Evolutionary conservation across 2,797 vertebrate genomes (phyloP).

Genomic region (Apogon hyalosoma): DNA sequence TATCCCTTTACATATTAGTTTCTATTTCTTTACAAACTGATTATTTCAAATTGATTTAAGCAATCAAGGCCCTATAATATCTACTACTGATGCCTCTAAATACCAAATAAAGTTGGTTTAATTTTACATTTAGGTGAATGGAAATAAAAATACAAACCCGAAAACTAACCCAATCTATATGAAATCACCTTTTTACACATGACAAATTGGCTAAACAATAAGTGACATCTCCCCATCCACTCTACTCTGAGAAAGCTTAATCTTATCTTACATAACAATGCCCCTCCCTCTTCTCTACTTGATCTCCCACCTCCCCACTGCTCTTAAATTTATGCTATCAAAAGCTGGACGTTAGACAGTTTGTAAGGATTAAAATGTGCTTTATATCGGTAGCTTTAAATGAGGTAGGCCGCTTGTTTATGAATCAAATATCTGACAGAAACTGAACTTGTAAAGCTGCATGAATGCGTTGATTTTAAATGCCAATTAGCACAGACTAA

Average conservation of each 20-base stretch:
- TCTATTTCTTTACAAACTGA: neutral
- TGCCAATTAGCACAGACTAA: constrained; percentile 57
- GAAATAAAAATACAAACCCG: neutral
- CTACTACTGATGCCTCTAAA: too few species aligned
- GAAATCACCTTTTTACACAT: constrained; percentile 1
- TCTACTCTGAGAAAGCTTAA: constrained; percentile 29
- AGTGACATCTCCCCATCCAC: neutral
- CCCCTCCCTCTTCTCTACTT: neutral
- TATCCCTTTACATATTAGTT: neutral
- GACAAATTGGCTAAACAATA: neutral
- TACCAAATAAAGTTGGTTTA: too few species aligned
- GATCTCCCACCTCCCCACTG: neutral
- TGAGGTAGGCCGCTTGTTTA: neutral
- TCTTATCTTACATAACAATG: constrained; percentile 48
- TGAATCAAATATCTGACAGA: constrained; percentile 7
- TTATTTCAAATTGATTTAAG: too few species aligned
- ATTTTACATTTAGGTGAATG: neutral
- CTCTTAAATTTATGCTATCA: constrained; percentile 1
- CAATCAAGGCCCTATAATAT: too few species aligned
- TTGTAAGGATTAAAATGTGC: neutral
- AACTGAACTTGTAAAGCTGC: constrained; percentile 32
- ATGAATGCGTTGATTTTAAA: constrained; percentile 34
- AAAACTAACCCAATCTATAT: neutral
- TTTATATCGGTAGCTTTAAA: neutral
- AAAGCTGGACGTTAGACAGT: neutral